These are phyloP conservation scores for Tiliacea aurago DNA, from an alignment of 2,888 invertebrate genomes.

Conservation along the genomic window DNA sequence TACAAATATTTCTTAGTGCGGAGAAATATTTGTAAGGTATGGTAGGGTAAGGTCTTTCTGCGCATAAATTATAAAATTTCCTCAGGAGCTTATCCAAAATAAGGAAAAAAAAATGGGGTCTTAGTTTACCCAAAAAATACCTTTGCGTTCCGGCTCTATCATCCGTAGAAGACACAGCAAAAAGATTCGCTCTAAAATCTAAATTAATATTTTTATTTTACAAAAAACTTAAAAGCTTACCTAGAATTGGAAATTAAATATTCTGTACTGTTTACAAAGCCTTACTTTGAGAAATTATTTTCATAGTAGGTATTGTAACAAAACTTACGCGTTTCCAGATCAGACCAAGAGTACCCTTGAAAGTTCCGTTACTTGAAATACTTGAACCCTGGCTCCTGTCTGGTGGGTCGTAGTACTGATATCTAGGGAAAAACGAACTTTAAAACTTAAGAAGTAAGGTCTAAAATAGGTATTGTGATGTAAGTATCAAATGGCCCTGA, in stretches of 20 bases:
- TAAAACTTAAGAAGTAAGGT: slow-evolving; percentile 10
- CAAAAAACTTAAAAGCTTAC: background rate
- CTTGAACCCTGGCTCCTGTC: slow-evolving; percentile 93
- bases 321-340: slow-evolving; percentile 92
- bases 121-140: background rate
- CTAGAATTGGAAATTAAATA: slow-evolving; percentile 9
- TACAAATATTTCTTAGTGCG: background rate
- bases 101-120: no score
- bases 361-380: slow-evolving; percentile 91
- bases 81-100: background rate
- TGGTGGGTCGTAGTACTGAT: slow-evolving; percentile 93
- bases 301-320: background rate
- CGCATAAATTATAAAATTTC: background rate
- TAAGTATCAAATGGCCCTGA: slow-evolving; percentile 30
- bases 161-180: background rate
- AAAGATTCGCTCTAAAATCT: background rate
- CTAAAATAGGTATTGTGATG: background rate
- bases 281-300: slow-evolving; percentile 14
- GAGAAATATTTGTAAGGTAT: background rate
- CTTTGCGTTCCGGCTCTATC: background rate
- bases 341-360: slow-evolving; percentile 93
- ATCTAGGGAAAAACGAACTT: slow-evolving; percentile 80
- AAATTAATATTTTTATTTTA: slow-evolving; percentile 1
- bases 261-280: background rate
- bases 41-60: no score